Evolutionary conservation across 2,888 invertebrate species (phyloP).

Genomic region (Linyphia triangularis): DNA sequence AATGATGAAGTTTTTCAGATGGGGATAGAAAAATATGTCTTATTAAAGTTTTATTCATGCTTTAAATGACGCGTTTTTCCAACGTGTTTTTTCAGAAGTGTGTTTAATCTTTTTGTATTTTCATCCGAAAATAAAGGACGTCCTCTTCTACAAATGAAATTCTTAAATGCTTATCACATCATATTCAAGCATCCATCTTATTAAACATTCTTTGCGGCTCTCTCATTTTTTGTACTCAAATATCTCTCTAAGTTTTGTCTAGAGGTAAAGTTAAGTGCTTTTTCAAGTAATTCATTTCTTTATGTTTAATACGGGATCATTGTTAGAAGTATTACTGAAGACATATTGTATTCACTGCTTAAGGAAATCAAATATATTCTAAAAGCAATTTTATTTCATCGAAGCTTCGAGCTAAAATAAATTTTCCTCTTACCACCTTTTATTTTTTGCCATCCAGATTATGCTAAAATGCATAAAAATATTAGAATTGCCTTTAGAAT

Average conservation of each 20-base stretch:
- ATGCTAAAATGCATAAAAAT: no score
- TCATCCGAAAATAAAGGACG: not conserved
- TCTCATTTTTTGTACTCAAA: not conserved
- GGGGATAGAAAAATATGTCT: no score
- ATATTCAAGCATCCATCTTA: conserved; percentile 3
- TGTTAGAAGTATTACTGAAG: no score
- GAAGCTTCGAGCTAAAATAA: no score
- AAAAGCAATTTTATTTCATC: no score
- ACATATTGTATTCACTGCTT: no score
- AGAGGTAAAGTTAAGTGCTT: not conserved
- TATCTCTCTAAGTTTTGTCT: not conserved
- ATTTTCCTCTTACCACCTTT: no score
- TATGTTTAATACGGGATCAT: not conserved
- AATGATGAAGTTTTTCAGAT: no score
- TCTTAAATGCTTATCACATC: not conserved
- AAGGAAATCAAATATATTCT: no score
- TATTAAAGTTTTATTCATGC: not conserved
- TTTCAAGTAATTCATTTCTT: not conserved
- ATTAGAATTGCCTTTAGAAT: no score
- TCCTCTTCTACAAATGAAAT: not conserved
- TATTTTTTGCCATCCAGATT: no score
- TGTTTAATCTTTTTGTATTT: not conserved
- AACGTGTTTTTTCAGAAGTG: not conserved
- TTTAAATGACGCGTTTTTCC: not conserved
- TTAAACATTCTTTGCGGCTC: not conserved